Evolutionary conservation across 2,888 invertebrate genomes (phyloP), one percentile per base, ranked within the genome.

Genomic region (Stenodera caucasica): DNA sequence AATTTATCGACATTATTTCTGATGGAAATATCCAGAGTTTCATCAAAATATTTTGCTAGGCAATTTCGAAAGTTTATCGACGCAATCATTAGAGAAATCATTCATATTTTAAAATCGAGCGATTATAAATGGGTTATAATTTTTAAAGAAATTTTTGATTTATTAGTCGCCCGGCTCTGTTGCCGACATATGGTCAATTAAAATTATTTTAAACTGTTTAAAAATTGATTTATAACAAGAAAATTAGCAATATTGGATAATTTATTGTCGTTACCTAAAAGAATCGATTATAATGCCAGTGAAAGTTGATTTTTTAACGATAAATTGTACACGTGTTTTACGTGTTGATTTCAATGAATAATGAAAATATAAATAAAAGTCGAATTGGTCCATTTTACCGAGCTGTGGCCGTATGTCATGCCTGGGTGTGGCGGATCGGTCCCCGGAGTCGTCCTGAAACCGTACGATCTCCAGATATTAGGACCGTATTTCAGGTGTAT

Each of bases 401-500:
- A 65, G 35, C 5, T n/a, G n/a, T 45, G 55, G 67, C 66, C 61
- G 66, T 67, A 68, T 68, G 70, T 68, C 69, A 68, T 65, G 67
- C 64, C 60, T 66, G 65, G 71, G 68, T 70, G 71, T 60, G 67
- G 64, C 64, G 63, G 69, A 71, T 72, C 68, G 65, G 63, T 70
- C 72, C 69, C 71, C 49, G 26, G 70, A 64, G 70, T 57, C 49
- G 59, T 55, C 45, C 45, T 45, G 37, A 61, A 67, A 68, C 68
- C 65, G 67, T 68, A 64, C 65, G 67, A 58, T 67, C 65, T 68
- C 66, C 67, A 67, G 74, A 76, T 77, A 77, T 77, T 77, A 76
- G 76, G 70, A 67, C 72, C 71, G 75, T 77, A 77, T 77, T 76
- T 77, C 75, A 77, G 73, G 75, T 73, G 71, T 72, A 74, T 72